Evolutionary conservation across 2,113 vertebrate species (phyloP).

Genomic region (Numenius arquata): DNA sequence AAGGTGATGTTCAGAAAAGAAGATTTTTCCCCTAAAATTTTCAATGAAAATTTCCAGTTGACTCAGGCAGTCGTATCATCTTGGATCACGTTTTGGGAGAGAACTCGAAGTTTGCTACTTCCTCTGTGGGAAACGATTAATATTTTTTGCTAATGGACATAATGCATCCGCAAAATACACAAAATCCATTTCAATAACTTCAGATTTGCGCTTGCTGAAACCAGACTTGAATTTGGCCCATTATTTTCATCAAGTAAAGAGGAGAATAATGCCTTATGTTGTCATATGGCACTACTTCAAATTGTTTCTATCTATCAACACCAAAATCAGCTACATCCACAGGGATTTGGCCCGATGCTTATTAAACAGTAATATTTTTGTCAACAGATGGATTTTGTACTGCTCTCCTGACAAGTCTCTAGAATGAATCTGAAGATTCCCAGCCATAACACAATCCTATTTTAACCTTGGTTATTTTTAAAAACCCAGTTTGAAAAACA

Average conservation of each 20-base stretch:
- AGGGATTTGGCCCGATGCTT: background rate
- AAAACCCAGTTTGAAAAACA: constrained; percentile 35
- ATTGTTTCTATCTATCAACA: background rate
- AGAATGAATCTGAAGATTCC: constrained; percentile 39
- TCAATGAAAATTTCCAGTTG: background rate
- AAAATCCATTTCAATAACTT: background rate
- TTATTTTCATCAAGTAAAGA: background rate
- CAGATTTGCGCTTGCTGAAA: background rate
- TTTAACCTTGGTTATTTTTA: constrained; percentile 60
- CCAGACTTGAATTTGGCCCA: background rate
- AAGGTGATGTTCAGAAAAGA: background rate
- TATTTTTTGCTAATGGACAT: background rate
- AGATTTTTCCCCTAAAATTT: background rate
- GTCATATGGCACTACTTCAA: background rate
- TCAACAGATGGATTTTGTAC: constrained; percentile 25
- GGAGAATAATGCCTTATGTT: background rate
- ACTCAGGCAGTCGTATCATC: background rate
- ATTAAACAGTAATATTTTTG: constrained; percentile 19
- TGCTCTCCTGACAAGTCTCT: constrained; percentile 13
- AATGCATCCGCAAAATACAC: background rate
- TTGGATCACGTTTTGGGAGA: background rate
- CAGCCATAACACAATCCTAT: constrained; percentile 52
- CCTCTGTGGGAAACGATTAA: background rate
- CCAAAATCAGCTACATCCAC: background rate
- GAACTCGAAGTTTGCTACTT: background rate